Evolutionary conservation across 30 jellyfish, hydroid and myxozoan genomes (phyloP).

Genomic region (Pseudorhiza aurosa): DNA sequence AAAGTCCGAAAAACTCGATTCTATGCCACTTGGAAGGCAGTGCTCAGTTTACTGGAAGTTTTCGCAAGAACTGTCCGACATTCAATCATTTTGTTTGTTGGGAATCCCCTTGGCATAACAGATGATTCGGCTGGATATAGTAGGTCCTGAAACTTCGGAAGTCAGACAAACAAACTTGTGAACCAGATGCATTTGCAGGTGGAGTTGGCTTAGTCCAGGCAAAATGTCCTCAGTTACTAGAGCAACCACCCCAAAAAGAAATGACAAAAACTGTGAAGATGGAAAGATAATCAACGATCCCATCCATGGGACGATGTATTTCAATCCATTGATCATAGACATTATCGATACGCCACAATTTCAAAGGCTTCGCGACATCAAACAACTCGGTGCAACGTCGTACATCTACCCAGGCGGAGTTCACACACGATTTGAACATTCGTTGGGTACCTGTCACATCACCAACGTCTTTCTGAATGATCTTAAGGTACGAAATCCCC

Average conservation of each 20-base stretch:
- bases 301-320: slow-evolving; percentile 52
- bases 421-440: slow-evolving; percentile 71
- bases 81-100: no score
- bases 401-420: slow-evolving; percentile 51
- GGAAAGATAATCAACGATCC: slow-evolving; percentile 55
- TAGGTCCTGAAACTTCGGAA: no score
- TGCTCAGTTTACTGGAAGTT: no score
- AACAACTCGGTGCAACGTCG: slow-evolving; percentile 65
- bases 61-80: no score
- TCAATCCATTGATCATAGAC: neutral
- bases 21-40: no score
- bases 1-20: no score
- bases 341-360: slow-evolving; percentile 57
- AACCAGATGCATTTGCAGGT: no score
- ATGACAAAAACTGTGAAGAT: neutral
- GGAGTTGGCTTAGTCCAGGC: neutral
- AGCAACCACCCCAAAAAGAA: slow-evolving; percentile 44
- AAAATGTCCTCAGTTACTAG: slow-evolving; percentile 15
- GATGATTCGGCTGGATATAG: no score
- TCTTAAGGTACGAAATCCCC: slow-evolving; percentile 26
- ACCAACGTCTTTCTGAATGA: slow-evolving; percentile 28
- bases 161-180: no score
- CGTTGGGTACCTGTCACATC: slow-evolving; percentile 56
- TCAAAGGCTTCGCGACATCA: slow-evolving; percentile 58
- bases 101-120: no score